Evolutionary conservation across 53 echinoderm and acorn worm genomes (phyloP), one percentile per base, ranked within the genome.

Genomic region (Pentamera pediparva): DNA sequence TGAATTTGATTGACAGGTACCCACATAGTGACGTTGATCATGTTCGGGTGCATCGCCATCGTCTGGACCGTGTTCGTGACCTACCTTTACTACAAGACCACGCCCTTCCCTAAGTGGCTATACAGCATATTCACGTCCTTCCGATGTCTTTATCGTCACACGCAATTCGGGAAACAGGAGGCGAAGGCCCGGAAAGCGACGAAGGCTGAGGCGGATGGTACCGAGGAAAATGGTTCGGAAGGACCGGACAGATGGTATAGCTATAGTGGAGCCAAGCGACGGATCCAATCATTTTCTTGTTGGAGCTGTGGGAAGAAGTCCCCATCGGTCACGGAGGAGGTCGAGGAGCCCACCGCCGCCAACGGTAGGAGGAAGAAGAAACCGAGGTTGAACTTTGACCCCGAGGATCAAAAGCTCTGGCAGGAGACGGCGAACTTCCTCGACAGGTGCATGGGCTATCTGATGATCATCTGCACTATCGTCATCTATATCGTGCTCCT

Each of bases 151-250:
- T 54, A 54, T 19, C 73, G 55, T 6, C 67, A 18, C 6, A 67
- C 67, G 4, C 67, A 67, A 45, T 67, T 67, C n/a, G 67, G 67
- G 41, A 67, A 67, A 43, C 41, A 67, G 10, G 67, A 67, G 30
- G 67, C 67, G 5, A 67, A 67, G 45, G 67, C 67, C 11, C 24
- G 67, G 29, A 67, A 67, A 31, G 27, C 67, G 30, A 21, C 45
- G 11, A 39, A 39, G 26, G 30, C 6, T 30, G 20, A 20, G 17
- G 26, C 30, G 30, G 67, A 67, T 29, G 30, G 24, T 18, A 2
- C 18, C 24, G 67, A 41, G 20, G 45, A 20, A 12, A 31, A 41
- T 9, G 43, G 10, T 2, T 12, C 27, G 4, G 67, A 28, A 2
- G 13, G 17, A 39, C 10, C 40, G 8, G 43, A 43, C 5, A 35